A percentile compares a stretch with the other conserved stretches of the same genome.
phyloP scores from a whole-genome alignment of 2,888 invertebrate species.

The Tenthredo distinguenda region DNA sequence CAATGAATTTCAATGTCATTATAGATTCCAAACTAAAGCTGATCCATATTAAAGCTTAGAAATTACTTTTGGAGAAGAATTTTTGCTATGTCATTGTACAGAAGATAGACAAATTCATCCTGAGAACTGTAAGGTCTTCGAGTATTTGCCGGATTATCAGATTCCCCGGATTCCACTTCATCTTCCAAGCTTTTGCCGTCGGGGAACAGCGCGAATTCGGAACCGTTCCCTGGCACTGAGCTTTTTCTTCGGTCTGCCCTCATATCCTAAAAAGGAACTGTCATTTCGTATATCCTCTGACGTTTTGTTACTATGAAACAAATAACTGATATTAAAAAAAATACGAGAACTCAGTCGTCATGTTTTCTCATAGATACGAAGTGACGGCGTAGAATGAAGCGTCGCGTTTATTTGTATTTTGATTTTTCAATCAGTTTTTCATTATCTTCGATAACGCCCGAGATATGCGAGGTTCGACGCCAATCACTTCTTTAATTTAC shows the following conservation, averaged over 20 bases:
- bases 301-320: not conserved
- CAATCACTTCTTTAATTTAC: no score
- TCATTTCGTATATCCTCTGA: not conserved
- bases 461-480: not conserved
- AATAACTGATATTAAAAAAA: not conserved
- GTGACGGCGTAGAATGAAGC: no score
- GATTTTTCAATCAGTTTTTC: no score
- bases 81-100: constrained; percentile 64
- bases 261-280: not conserved
- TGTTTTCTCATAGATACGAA: no score
- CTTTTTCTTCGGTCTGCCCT: not conserved
- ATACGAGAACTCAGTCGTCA: no score
- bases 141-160: constrained; percentile 58
- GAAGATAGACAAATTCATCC: constrained; percentile 63
- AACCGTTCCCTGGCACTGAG: not conserved
- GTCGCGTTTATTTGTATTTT: no score
- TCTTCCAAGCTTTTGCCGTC: not conserved
- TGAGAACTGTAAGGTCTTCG: constrained; percentile 59
- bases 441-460: no score
- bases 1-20: not conserved
- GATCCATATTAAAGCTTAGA: not conserved
- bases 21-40: not conserved
- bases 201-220: not conserved
- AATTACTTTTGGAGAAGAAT: constrained; percentile 61
- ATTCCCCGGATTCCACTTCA: not conserved